These are phyloP conservation scores for Eupithecia vulgata DNA, from an alignment of 2,888 invertebrate genomes.

Conservation along the genomic window DNA sequence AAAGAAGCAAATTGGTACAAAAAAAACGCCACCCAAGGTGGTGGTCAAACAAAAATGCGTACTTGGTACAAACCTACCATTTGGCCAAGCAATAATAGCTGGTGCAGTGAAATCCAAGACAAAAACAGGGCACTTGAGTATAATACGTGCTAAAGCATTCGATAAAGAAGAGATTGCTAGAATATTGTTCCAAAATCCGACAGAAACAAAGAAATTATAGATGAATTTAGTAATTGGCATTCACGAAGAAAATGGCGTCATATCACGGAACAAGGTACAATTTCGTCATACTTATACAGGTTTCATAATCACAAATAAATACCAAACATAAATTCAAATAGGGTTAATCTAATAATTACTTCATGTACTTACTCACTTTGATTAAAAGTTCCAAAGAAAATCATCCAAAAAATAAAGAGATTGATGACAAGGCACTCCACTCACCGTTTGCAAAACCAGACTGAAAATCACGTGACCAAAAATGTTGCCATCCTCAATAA, in stretches of 20 bases:
- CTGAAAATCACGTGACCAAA: constrained; percentile 65
- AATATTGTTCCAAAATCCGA: constrained; percentile 26
- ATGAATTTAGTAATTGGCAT: constrained; percentile 82
- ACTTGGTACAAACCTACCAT: constrained; percentile 48
- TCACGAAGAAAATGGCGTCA: constrained; percentile 85
- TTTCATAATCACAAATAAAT: constrained; percentile 67
- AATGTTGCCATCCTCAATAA: constrained; percentile 50
- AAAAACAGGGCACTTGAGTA: constrained; percentile 14
- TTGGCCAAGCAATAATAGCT: constrained; percentile 36
- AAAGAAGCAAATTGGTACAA: constrained; percentile 50
- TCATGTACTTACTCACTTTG: constrained; percentile 80
- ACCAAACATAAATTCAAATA: constrained; percentile 64
- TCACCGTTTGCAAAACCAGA: constrained; percentile 84
- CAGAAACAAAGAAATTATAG: constrained; percentile 74
- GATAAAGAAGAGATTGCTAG: constrained; percentile 12
- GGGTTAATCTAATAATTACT: constrained; percentile 62
- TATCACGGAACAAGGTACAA: constrained; percentile 83
- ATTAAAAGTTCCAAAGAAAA: constrained; percentile 83
- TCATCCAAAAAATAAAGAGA: constrained; percentile 83
- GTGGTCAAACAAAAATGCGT: constrained; percentile 77
- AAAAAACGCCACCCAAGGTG: constrained; percentile 69
- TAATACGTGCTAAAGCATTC: constrained; percentile 19
- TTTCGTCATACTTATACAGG: constrained; percentile 77
- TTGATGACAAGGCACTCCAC: constrained; percentile 85
- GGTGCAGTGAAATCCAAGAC: constrained; percentile 42